A percentile compares a stretch with the other conserved stretches of the same genome.
phyloP scores from a whole-genome alignment of 2,888 invertebrate species.

The Nemapogon koenigi region DNA sequence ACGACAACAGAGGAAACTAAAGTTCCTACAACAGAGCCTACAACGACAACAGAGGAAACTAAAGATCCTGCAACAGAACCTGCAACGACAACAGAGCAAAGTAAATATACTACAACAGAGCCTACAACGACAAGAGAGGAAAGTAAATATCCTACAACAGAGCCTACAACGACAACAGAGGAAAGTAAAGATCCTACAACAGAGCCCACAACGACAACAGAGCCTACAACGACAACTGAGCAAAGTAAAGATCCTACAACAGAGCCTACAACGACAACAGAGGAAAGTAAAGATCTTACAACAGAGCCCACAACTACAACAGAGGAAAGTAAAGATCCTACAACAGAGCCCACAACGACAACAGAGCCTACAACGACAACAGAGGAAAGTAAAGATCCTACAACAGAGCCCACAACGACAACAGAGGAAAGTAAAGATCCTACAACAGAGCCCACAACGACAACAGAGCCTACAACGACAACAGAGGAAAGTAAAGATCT shows the following conservation, averaged over 20 bases:
- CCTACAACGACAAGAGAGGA: too few species aligned
- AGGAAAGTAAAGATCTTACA: too few species aligned
- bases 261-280: too few species aligned
- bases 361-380: neutral
- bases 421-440: constrained; percentile 8
- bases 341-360: constrained; percentile 10
- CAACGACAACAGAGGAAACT: constrained; percentile 1
- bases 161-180: neutral
- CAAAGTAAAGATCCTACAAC: too few species aligned
- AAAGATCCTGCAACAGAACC: constrained; percentile 3
- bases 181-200: neutral
- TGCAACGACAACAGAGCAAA: too few species aligned
- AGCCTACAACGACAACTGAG: too few species aligned
- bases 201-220: neutral
- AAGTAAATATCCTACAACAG: too few species aligned
- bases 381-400: constrained; percentile 1
- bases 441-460: constrained; percentile 10
- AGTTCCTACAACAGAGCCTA: neutral
- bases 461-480: constrained; percentile 15
- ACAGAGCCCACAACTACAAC: constrained; percentile 13
- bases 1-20: constrained; percentile 2
- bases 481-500: constrained; percentile 8
- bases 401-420: constrained; percentile 7
- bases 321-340: constrained; percentile 3
- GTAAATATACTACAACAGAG: too few species aligned